Evolutionary conservation across 2,113 vertebrate genomes (phyloP).

Genomic region (Coregonus clupeaformis): DNA sequence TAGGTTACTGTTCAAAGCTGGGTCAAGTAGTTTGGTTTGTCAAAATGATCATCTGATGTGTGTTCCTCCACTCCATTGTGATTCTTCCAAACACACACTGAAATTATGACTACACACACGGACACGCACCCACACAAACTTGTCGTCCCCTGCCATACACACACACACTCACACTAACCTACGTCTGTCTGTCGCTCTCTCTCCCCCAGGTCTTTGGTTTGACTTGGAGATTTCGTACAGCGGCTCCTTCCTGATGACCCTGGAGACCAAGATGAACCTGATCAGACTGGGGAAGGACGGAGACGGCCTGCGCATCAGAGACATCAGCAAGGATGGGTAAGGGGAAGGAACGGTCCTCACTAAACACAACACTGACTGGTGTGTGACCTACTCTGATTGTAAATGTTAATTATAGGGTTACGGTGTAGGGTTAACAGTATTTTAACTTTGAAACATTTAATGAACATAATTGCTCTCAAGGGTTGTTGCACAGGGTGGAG

Average conservation of each 20-base stretch:
- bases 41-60: no score
- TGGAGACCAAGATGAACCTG: slow-evolving; percentile 99
- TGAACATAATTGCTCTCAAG: not conserved
- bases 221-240: slow-evolving; percentile 95
- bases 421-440: not conserved
- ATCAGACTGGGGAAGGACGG: slow-evolving; percentile 94
- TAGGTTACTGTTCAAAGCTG: no score
- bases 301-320: slow-evolving; percentile 79
- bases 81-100: no score
- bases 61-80: no score
- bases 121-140: not conserved
- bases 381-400: not conserved
- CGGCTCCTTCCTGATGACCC: slow-evolving; percentile 96
- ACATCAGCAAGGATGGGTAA: slow-evolving; percentile 93
- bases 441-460: no score
- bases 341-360: slow-evolving; percentile 16
- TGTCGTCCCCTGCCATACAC: not conserved
- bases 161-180: not conserved
- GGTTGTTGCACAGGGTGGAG: no score
- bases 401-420: no score
- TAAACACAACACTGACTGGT: not conserved
- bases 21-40: no score
- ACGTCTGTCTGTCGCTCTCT: not conserved
- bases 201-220: slow-evolving; percentile 87
- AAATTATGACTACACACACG: not conserved